phyloP scores from a whole-genome alignment of 2,888 invertebrate genomes.

The Lasioglossum figueresi region DNA sequence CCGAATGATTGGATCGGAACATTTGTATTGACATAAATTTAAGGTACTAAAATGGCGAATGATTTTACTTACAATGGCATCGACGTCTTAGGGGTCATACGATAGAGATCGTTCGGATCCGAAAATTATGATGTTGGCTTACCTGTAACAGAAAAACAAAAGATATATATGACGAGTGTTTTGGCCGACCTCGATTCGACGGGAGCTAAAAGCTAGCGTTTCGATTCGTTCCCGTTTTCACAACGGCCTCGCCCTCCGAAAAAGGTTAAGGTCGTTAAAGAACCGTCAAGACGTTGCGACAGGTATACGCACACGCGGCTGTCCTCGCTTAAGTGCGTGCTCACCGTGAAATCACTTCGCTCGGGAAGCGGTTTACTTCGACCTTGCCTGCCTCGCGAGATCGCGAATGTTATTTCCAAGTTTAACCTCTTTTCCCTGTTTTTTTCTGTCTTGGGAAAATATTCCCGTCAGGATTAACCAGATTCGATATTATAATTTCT shows the following conservation, averaged over 20 bases:
- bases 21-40: not conserved
- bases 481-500: not conserved
- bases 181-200: constrained; percentile 20
- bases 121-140: constrained; percentile 64
- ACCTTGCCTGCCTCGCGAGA: constrained; percentile 11
- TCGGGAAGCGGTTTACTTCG: constrained; percentile 23
- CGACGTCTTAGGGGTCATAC: constrained; percentile 10
- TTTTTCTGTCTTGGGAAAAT: not conserved
- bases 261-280: constrained; percentile 74
- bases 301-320: constrained; percentile 32
- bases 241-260: constrained; percentile 52
- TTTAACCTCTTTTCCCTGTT: not conserved
- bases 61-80: constrained; percentile 57
- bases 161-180: not conserved
- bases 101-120: constrained; percentile 34
- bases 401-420: not conserved
- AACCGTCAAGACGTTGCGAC: constrained; percentile 54
- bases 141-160: constrained; percentile 73
- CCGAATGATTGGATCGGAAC: not conserved
- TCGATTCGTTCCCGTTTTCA: constrained; percentile 42
- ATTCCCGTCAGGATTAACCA: not conserved
- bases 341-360: constrained; percentile 30
- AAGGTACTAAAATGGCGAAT: not conserved
- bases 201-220: constrained; percentile 66
- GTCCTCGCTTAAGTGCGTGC: constrained; percentile 30